Evolutionary conservation across 2,797 vertebrate genomes (phyloP).

Genomic region (Florisuga fusca): DNA sequence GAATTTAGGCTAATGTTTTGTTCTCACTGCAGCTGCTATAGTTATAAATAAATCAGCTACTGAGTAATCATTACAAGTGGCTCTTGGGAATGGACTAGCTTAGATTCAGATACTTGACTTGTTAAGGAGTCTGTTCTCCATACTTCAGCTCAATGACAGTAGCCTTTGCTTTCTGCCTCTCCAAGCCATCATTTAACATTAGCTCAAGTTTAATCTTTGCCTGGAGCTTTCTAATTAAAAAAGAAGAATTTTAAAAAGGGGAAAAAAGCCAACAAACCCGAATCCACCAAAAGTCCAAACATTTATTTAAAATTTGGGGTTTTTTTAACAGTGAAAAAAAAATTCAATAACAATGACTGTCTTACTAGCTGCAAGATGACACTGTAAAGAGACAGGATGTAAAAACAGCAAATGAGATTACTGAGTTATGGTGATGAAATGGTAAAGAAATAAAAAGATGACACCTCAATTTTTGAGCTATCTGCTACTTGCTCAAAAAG

Average conservation of each 20-base stretch:
- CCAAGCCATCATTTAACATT: background rate
- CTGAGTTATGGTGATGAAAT: background rate
- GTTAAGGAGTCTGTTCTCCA: conserved; percentile 1
- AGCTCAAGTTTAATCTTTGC: background rate
- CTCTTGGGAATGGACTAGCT: background rate
- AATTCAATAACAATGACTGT: background rate
- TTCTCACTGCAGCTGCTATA: conserved; percentile 21
- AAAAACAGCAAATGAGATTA: background rate
- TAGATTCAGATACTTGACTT: conserved; percentile 41
- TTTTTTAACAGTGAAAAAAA: background rate
- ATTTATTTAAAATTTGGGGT: background rate
- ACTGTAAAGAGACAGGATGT: background rate
- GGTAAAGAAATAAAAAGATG: background rate
- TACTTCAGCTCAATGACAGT: conserved; percentile 32
- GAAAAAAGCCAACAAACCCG: background rate
- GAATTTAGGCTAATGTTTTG: conserved; percentile 27
- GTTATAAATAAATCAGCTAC: conserved; percentile 36
- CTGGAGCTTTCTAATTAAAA: background rate
- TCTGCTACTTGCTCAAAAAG: background rate
- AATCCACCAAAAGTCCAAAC: background rate
- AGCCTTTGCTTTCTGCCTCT: background rate
- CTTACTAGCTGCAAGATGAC: background rate
- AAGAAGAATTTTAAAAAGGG: background rate
- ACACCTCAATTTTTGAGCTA: background rate
- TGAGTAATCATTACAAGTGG: background rate